Percentiles rank a stretch among this genome's conserved stretches.
These are phyloP conservation scores for Hippocampus barbouri DNA, from an alignment of 2,113 vertebrate species.

Conservation along the genomic window DNA sequence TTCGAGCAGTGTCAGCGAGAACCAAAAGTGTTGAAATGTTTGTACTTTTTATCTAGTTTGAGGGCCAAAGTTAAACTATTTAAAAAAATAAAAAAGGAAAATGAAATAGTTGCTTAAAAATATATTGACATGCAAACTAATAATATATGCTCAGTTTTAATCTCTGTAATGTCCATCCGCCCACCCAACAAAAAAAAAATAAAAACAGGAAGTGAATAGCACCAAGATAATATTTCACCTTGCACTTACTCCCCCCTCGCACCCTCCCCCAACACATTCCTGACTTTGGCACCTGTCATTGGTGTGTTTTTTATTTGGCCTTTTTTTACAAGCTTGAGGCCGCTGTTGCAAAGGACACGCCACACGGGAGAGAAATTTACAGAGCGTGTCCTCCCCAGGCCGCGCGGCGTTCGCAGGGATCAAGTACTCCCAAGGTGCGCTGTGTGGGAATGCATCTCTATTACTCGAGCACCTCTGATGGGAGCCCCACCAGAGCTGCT, in stretches of 20 bases:
- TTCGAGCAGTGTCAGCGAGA: no score
- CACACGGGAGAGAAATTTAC: constrained; percentile 58
- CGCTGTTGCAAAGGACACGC: constrained; percentile 50
- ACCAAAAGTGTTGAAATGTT: no score
- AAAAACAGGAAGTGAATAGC: not conserved
- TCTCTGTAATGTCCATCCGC: not conserved
- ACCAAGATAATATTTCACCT: constrained; percentile 41
- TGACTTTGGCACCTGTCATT: constrained; percentile 70
- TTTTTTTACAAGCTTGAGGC: constrained; percentile 50
- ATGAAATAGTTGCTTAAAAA: no score
- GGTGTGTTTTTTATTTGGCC: constrained; percentile 40
- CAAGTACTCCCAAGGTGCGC: constrained; percentile 64
- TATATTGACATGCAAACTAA: no score
- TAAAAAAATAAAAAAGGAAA: no score
- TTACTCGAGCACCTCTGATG: constrained; percentile 37
- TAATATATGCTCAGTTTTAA: not conserved
- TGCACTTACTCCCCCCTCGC: constrained; percentile 21
- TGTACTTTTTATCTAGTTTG: no score
- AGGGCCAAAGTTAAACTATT: no score
- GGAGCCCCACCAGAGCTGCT: constrained; percentile 30
- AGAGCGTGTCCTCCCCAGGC: constrained; percentile 62
- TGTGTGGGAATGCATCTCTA: constrained; percentile 39
- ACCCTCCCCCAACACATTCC: constrained; percentile 31
- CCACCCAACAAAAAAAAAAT: not conserved
- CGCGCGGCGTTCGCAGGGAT: constrained; percentile 56